These are phyloP conservation scores for Empidonax alnorum DNA, from an alignment of 2,113 vertebrate species.

Conservation along the genomic window DNA sequence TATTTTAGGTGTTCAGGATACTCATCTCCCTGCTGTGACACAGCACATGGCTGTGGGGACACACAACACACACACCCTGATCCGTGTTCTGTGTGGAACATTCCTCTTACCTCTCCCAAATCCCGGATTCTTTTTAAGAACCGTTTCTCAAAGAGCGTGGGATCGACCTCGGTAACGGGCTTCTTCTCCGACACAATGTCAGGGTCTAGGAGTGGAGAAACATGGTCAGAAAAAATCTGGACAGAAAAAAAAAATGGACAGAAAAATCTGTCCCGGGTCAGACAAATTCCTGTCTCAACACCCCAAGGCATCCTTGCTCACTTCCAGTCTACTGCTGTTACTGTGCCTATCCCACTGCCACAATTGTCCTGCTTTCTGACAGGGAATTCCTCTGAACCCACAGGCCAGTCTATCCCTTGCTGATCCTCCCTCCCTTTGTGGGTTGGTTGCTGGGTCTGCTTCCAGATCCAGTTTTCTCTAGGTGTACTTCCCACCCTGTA, in stretches of 20 bases:
- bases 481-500: background rate
- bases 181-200: constrained; percentile 82
- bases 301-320: background rate
- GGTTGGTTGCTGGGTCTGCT: background rate
- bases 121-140: constrained; percentile 90
- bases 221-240: no score
- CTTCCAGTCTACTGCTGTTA: accelerated
- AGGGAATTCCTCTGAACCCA: background rate
- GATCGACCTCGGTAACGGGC: constrained; percentile 84
- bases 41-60: background rate
- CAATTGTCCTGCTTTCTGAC: accelerated
- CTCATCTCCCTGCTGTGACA: accelerated
- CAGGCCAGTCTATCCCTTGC: accelerated
- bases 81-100: accelerated
- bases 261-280: background rate
- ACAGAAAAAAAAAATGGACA: no score
- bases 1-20: accelerated
- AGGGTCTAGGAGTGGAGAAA: constrained; percentile 63
- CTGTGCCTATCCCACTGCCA: background rate
- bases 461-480: background rate
- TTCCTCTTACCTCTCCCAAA: constrained; percentile 86
- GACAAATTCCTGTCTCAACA: background rate
- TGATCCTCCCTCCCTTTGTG: background rate
- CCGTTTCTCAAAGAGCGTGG: constrained; percentile 92
- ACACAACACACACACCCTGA: accelerated